These are phyloP conservation scores for Gymnoscelis rufifasciata DNA, from an alignment of 2,888 invertebrate species.

Conservation along the genomic window DNA sequence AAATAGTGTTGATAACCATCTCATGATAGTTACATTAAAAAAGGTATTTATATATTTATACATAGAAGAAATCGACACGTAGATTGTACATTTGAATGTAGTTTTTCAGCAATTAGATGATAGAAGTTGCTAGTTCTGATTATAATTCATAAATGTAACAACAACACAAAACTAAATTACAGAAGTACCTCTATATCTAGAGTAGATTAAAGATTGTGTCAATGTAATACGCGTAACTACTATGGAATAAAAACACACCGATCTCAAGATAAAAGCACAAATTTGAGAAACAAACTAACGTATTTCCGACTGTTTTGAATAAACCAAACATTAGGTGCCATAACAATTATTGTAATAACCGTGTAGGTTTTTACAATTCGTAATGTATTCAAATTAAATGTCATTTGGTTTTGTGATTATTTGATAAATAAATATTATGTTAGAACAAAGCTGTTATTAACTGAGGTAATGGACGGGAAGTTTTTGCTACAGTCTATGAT, in stretches of 20 bases:
- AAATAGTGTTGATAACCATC: too few species aligned
- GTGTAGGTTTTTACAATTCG: constrained; percentile 10
- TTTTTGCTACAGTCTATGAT: neutral
- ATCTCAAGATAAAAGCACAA: constrained; percentile 15
- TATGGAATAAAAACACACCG: neutral
- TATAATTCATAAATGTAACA: too few species aligned
- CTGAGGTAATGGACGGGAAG: constrained; percentile 27
- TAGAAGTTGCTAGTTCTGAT: too few species aligned
- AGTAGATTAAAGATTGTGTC: too few species aligned
- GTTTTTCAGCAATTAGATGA: too few species aligned
- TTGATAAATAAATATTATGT: constrained; percentile 68
- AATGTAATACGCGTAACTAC: neutral
- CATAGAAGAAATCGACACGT: too few species aligned
- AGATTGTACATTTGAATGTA: too few species aligned
- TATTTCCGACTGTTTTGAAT: constrained; percentile 28
- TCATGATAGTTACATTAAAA: too few species aligned
- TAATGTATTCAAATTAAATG: constrained; percentile 18
- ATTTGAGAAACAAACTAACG: constrained; percentile 34
- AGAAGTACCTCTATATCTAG: too few species aligned
- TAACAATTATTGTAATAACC: constrained; percentile 18
- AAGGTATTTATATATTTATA: too few species aligned
- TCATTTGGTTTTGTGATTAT: constrained; percentile 30
- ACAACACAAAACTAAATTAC: too few species aligned
- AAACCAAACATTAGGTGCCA: constrained; percentile 13
- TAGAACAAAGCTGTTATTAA: constrained; percentile 57